A percentile compares a stretch with the other conserved stretches of the same genome.
These are phyloP conservation scores for Ptychodera flava DNA, from an alignment of 35 echinoderm and acorn worm genomes.

Conservation along the genomic window DNA sequence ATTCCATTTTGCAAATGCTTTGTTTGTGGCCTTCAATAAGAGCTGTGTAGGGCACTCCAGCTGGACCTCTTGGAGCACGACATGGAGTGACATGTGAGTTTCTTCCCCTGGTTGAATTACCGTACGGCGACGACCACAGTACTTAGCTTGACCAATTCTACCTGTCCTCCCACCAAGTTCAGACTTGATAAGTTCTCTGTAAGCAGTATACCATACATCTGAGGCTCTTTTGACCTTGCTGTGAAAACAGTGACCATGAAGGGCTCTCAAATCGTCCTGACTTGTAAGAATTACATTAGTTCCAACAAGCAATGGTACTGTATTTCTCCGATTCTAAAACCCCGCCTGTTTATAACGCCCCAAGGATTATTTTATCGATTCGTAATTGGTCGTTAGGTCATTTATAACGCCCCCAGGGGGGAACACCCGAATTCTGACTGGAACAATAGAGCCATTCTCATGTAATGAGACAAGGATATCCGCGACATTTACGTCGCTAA, in stretches of 20 bases:
- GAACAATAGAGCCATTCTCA: no score
- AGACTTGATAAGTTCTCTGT: neutral
- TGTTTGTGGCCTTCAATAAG: no score
- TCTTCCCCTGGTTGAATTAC: neutral
- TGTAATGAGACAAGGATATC: no score
- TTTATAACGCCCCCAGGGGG: no score
- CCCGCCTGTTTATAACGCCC: no score
- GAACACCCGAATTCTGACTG: no score
- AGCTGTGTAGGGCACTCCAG: no score
- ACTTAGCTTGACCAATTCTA: neutral
- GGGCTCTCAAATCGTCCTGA: neutral
- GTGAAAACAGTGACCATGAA: neutral
- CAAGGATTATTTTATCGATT: no score
- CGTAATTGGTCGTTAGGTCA: no score
- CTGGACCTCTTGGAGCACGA: neutral
- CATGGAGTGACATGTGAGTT: neutral
- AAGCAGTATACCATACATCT: neutral
- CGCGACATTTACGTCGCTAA: no score
- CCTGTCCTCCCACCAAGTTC: neutral
- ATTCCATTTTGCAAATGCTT: no score
- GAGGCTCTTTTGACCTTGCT: slow-evolving; percentile 3
- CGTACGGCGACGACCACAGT: neutral
- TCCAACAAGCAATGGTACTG: neutral
- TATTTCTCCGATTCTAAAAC: no score
- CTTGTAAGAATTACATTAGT: slow-evolving; percentile 6